Conservation (phyloP, 2,113 vertebrate species). For the Willisornis vidua region DNA sequence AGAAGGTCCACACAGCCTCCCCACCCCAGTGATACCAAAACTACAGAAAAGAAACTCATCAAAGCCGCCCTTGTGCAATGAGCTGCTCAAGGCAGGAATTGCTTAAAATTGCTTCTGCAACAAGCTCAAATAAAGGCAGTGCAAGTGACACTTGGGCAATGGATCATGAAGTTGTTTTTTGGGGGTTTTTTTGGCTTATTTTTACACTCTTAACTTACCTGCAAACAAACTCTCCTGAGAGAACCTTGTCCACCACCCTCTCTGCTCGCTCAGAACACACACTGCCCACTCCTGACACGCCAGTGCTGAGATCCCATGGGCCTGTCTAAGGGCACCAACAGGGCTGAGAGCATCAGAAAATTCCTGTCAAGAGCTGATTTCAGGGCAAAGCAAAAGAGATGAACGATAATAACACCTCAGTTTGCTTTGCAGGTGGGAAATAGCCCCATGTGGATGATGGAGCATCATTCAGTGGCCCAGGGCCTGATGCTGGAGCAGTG, state of each 20-base stretch:
- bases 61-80: conserved; percentile 11
- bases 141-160: background rate
- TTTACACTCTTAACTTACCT: background rate
- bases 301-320: accelerated
- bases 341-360: background rate
- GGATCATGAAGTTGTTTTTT: background rate
- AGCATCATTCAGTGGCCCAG: accelerated
- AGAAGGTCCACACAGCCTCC: background rate
- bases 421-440: background rate
- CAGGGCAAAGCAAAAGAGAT: background rate
- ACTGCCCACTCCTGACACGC: accelerated
- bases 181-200: accelerated
- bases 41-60: background rate
- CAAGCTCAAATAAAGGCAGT: background rate
- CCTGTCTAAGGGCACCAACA: background rate
- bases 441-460: accelerated
- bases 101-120: background rate
- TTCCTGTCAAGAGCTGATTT: background rate
- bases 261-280: accelerated
- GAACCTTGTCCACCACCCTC: background rate
- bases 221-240: background rate
- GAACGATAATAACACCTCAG: no score
- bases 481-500: accelerated
- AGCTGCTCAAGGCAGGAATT: background rate
- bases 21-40: background rate